Evolutionary conservation across 1,140 invertebrate species (phyloP).

Genomic region (Hylyphantes graminicola): DNA sequence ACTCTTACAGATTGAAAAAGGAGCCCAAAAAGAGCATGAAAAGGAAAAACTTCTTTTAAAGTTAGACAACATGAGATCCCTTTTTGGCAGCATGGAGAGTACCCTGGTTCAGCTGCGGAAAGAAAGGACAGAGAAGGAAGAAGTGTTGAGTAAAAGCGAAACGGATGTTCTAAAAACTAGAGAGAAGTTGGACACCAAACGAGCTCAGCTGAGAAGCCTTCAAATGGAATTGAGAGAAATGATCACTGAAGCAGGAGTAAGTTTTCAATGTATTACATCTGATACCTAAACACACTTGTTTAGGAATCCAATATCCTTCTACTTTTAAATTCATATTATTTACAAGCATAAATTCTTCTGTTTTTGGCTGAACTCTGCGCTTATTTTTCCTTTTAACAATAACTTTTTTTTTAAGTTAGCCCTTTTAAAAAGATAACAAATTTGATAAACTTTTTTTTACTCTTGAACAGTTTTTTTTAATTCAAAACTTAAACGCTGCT

Average conservation of each 20-base stretch:
- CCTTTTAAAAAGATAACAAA: no score
- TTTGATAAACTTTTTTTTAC: no score
- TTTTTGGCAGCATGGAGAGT: conserved; percentile 20
- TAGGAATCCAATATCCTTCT: background rate
- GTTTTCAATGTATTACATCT: background rate
- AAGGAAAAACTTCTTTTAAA: conserved; percentile 43
- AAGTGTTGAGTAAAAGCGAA: conserved; percentile 39
- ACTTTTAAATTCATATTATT: background rate
- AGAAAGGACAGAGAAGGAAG: conserved; percentile 26
- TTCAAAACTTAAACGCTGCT: no score
- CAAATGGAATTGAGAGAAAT: conserved; percentile 38
- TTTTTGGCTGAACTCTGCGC: no score
- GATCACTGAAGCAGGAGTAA: conserved; percentile 44
- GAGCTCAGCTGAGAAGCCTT: conserved; percentile 8
- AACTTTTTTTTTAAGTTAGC: no score
- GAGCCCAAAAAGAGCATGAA: conserved; percentile 44
- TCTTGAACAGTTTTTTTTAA: no score
- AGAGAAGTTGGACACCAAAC: conserved; percentile 37
- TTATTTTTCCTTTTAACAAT: no score
- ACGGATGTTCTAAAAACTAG: conserved; percentile 13
- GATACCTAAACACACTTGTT: no score
- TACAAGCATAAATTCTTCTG: background rate
- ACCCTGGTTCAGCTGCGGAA: conserved; percentile 1
- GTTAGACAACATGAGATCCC: conserved; percentile 14
- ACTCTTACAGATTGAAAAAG: conserved; percentile 30